Evolutionary conservation across 2,888 invertebrate genomes (phyloP), one percentile per base, ranked within the genome.

Genomic region (Cerceris rybyensis): DNA sequence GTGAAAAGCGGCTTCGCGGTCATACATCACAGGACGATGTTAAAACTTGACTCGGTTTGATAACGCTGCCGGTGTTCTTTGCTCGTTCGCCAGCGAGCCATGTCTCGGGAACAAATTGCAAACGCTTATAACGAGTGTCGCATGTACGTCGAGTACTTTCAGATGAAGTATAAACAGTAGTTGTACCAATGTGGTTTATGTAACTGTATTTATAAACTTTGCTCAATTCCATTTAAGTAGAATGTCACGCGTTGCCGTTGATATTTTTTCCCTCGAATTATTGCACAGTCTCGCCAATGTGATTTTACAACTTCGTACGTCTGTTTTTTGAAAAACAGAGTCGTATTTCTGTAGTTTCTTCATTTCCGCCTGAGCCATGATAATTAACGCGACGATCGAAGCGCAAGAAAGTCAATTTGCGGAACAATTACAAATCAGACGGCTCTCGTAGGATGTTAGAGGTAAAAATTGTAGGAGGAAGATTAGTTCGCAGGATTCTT

Each of bases 1-100:
- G 73, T 70, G 84, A 67, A 84, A 82, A 82, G 84, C 81, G 74
- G 64, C 70, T 55, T 52, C 64, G 42, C 68, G 72, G 54, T 69
- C 75, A 60, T 75, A 69, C 78, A 70, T 75, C 81, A 78, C 68
- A 16, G 43, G 65, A 66, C 54, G 73, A 58, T 55, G 58, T 17
- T 58, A 54, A 43, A 60, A 60, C 71, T 42, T 41, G 67, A 55
- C 67, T 55, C 17, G 55, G 41, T 64, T 76, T 67, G 76, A 76
- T 76, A 76, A 76, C 71, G 16, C 46, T 54, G 39, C 13, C 43
- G 14, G 43, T 71, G 54, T 17, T 67, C 14, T 55, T n/a, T 67
- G 52, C 55, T 59, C 64, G 57, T 61, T 41, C 41, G 6, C 39
- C 13, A n/a, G 52, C 58, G 9, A 55, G 4, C 8, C 16, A 17